Conservation (phyloP, 2,113 vertebrate species). For the Dendrocopos noguchii region DNA sequence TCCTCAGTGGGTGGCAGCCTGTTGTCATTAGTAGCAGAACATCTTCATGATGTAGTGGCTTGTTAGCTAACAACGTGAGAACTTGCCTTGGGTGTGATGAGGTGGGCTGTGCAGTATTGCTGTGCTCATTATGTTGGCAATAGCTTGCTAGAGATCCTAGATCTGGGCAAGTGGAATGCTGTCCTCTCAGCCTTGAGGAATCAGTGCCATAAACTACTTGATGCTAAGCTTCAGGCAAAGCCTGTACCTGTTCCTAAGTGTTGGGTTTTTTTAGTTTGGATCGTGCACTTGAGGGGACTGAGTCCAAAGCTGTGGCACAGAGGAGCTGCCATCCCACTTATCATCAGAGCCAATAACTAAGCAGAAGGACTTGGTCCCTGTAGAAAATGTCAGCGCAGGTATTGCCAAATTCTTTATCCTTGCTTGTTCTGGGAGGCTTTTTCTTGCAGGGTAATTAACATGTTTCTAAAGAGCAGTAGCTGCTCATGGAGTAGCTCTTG, state of each 20-base stretch:
- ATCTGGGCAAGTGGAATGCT: fast-evolving
- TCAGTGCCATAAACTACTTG: fast-evolving
- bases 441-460: conserved; percentile 1
- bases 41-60: not conserved
- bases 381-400: conserved; percentile 33
- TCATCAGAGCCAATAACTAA: not conserved
- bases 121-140: fast-evolving
- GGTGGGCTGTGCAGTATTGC: not conserved
- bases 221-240: not conserved
- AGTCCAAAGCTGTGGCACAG: not conserved
- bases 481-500: not conserved
- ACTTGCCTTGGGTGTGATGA: fast-evolving
- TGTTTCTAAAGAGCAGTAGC: not conserved
- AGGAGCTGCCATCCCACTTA: not conserved
- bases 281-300: fast-evolving
- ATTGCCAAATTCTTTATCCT: not conserved
- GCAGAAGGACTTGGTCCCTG: not conserved
- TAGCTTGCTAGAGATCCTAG: fast-evolving
- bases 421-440: not conserved
- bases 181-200: not conserved
- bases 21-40: fast-evolving
- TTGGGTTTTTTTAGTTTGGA: not conserved
- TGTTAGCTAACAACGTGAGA: not conserved
- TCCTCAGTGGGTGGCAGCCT: not conserved
- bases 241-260: fast-evolving